These are phyloP conservation scores for Hipparchia sbordonii DNA, from an alignment of 2,888 invertebrate genomes.

Conservation along the genomic window DNA sequence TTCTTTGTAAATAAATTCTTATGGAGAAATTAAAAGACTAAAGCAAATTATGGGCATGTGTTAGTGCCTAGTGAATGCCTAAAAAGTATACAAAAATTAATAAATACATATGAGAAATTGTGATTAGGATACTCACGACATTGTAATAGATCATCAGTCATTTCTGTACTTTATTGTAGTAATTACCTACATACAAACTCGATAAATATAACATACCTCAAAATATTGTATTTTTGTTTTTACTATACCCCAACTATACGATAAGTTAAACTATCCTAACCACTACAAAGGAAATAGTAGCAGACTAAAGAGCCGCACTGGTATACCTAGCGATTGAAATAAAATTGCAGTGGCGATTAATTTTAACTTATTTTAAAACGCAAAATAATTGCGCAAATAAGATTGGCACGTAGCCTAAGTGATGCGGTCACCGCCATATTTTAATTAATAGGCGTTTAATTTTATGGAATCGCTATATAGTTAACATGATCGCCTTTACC, in stretches of 20 bases:
- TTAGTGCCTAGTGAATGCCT: slow-evolving; percentile 76
- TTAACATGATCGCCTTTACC: too few species aligned
- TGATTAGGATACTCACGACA: slow-evolving; percentile 74
- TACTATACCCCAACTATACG: neutral
- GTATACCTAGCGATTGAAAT: too few species aligned
- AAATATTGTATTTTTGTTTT: slow-evolving; percentile 58
- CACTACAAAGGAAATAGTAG: too few species aligned
- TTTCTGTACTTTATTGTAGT: slow-evolving; percentile 82
- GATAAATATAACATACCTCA: slow-evolving; percentile 83
- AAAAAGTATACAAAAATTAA: slow-evolving; percentile 75
- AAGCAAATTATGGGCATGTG: slow-evolving; percentile 61
- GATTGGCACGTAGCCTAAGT: too few species aligned
- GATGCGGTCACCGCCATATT: too few species aligned
- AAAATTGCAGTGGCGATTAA: too few species aligned
- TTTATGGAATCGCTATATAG: too few species aligned
- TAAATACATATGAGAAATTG: slow-evolving; percentile 80
- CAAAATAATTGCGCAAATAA: too few species aligned
- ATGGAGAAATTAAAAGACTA: slow-evolving; percentile 77
- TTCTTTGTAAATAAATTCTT: slow-evolving; percentile 70
- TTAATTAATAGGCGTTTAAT: too few species aligned
- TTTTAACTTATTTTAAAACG: too few species aligned
- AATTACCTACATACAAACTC: slow-evolving; percentile 82
- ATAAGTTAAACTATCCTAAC: too few species aligned
- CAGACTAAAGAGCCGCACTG: too few species aligned
- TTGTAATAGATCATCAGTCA: slow-evolving; percentile 78